Percentiles rank a stretch among this genome's conserved stretches.
Conservation (phyloP, 2,113 vertebrate genomes). For the Edolisoma coerulescens region DNA sequence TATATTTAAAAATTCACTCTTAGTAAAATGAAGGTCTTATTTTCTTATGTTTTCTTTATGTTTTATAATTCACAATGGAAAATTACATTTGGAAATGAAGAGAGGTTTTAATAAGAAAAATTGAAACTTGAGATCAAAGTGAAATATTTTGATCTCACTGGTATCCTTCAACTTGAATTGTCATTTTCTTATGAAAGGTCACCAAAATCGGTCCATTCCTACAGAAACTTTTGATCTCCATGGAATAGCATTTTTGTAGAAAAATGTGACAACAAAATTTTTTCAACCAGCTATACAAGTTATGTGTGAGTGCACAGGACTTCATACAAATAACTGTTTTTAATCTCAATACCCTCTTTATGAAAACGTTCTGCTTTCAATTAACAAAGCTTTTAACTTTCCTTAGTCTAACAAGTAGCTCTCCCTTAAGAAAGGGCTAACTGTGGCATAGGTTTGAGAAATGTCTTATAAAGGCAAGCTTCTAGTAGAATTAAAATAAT, state of each 20-base stretch:
- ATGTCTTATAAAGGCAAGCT: neutral
- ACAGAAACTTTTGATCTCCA: neutral
- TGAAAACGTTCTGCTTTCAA: neutral
- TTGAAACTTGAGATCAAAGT: neutral
- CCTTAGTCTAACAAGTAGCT: neutral
- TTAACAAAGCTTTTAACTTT: neutral
- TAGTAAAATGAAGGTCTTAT: neutral
- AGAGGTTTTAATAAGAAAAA: neutral
- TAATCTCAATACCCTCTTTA: neutral
- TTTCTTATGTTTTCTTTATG: neutral
- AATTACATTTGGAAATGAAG: neutral
- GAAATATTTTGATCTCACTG: neutral
- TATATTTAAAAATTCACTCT: neutral
- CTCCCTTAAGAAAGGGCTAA: neutral
- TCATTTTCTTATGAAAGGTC: neutral
- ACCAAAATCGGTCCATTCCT: neutral
- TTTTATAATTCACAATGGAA: neutral
- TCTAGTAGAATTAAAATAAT: neutral
- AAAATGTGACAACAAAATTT: neutral
- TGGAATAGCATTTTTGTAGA: neutral
- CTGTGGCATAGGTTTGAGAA: neutral
- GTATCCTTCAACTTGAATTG: neutral
- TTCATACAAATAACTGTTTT: neutral
- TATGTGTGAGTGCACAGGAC: neutral
- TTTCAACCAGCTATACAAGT: neutral